Evolutionary conservation across 1,140 invertebrate species (phyloP), one percentile per base, ranked within the genome.

Genomic region (Callitettix versicolor): DNA sequence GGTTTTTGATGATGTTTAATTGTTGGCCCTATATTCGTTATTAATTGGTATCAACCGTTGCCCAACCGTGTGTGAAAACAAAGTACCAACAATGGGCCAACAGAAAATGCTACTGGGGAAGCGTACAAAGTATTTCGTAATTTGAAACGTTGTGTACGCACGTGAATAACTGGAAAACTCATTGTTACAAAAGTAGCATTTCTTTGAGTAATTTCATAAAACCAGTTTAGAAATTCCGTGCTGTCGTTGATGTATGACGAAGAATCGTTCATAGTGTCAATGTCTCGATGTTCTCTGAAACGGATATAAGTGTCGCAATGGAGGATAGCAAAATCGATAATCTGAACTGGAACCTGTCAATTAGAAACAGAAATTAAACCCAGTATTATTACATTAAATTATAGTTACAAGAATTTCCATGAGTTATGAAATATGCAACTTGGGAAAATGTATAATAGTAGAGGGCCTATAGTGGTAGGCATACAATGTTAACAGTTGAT

Each of bases 171-270:
- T 11, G 34, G 42, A 38, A 56, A 51, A 17, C 58, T 61, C 9
- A 64, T 56, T 63, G 72, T 66, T 9, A 69, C 64, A 70, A 78
- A 77, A 40, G 71, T 69, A 0, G 68, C 72, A 58, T 78, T 75
- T 61, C 82, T 74, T 65, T 86, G 82, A 50, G 82, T 76, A 26
- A 87, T 65, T 40, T 77, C 71, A 68, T 86, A 83, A 68, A 83
- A 86, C 68, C 84, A 79, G 1, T 77, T 79, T 11, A 92, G 76
- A 63, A 91, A 89, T 62, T 86, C 80, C 57, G 90, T 85, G 89
- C 89, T 92, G 65, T 91, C 85, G 60, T 86, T 80, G 53, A 82
- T 79, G 83, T 83, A 87, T 21, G 87, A 71, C 61, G 76, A 76
- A 53, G 78, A 74, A 59, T 69, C 68, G 34, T 74, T 71, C 9